These are phyloP conservation scores for Neuroscelio doddi DNA, from an alignment of 2,888 invertebrate genomes.

Conservation along the genomic window DNA sequence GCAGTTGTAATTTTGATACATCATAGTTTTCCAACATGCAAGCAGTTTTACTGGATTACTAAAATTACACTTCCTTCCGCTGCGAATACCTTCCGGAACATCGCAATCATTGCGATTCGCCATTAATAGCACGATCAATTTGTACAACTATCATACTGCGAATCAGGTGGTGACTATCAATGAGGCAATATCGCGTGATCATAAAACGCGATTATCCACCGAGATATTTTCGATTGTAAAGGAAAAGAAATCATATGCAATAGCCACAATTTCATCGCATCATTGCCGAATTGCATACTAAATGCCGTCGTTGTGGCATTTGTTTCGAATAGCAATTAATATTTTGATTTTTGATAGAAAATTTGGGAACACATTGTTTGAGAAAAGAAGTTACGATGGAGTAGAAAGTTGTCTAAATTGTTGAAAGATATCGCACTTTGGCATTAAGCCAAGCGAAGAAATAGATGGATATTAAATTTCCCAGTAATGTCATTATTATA, in stretches of 20 bases:
- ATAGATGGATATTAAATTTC: conserved; percentile 27
- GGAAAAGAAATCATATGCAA: not conserved
- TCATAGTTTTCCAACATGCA: conserved; percentile 13
- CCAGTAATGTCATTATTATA: conserved; percentile 21
- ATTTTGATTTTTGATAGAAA: not conserved
- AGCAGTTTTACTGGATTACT: conserved; percentile 4
- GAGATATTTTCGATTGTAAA: not conserved
- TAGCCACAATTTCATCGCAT: too few relatives aligned
- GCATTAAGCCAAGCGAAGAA: conserved; percentile 16
- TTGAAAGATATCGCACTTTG: conserved; percentile 23
- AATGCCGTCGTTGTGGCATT: too few relatives aligned
- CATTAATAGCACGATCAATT: conserved; percentile 3
- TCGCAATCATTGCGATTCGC: conserved; percentile 4
- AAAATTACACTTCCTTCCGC: conserved; percentile 17
- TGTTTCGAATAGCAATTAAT: too few relatives aligned
- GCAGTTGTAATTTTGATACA: not conserved
- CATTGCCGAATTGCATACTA: too few relatives aligned
- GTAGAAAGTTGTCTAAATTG: conserved; percentile 10
- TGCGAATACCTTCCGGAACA: conserved; percentile 8
- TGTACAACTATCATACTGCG: not conserved
- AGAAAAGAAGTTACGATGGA: too few relatives aligned
- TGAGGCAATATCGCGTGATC: conserved; percentile 7
- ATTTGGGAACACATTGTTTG: too few relatives aligned
- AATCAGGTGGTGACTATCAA: conserved; percentile 7
- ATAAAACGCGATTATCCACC: not conserved